phyloP scores from a whole-genome alignment of 1,140 invertebrate genomes.

The Megathymus violae region DNA sequence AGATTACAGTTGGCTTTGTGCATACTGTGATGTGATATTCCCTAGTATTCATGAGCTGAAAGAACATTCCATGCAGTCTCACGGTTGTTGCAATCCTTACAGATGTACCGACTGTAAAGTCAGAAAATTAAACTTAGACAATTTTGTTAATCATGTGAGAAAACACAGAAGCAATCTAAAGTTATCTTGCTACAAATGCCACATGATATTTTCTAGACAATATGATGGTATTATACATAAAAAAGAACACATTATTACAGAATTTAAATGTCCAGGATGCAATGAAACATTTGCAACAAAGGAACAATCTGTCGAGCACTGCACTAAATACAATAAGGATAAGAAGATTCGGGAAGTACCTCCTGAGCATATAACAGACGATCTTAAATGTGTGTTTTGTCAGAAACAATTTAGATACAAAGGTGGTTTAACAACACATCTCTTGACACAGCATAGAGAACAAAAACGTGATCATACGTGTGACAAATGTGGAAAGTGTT shows the following conservation, averaged over 20 bases:
- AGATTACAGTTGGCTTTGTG: constrained; percentile 63
- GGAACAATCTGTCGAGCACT: constrained; percentile 42
- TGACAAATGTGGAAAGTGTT: constrained; percentile 69
- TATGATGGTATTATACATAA: constrained; percentile 35
- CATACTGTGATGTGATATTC: constrained; percentile 60
- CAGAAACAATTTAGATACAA: constrained; percentile 69
- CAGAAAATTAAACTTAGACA: constrained; percentile 45
- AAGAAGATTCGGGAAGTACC: constrained; percentile 36
- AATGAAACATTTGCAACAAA: constrained; percentile 37
- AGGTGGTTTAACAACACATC: constrained; percentile 60
- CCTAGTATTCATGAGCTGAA: constrained; percentile 51
- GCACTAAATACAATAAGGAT: constrained; percentile 37
- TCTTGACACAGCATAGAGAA: constrained; percentile 56
- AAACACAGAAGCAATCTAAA: constrained; percentile 46
- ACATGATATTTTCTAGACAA: constrained; percentile 35
- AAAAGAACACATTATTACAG: constrained; percentile 29
- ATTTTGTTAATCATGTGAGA: constrained; percentile 45
- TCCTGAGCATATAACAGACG: constrained; percentile 25
- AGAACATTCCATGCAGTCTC: constrained; percentile 51
- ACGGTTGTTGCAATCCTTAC: constrained; percentile 55
- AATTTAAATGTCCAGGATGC: constrained; percentile 41
- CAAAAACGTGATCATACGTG: constrained; percentile 67
- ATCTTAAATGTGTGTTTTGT: constrained; percentile 59
- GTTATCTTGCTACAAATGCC: constrained; percentile 45
- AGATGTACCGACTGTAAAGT: constrained; percentile 54